Evolutionary conservation across 2,113 vertebrate species (phyloP), one percentile per base, ranked within the genome.

Genomic region (Girardinichthys multiradiatus): DNA sequence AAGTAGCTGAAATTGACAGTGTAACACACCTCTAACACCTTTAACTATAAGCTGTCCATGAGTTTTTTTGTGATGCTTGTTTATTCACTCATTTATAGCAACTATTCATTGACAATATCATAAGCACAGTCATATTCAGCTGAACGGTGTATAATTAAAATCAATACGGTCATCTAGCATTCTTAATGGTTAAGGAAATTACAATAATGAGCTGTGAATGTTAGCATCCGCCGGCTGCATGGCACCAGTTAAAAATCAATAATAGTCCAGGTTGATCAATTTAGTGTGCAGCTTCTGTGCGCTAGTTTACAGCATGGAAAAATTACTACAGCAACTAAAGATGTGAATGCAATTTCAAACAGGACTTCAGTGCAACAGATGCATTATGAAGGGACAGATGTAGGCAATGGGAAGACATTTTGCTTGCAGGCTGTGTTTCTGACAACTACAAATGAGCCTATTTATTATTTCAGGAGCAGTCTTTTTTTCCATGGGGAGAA

Each of bases 121-220:
- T 54, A 54, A 54, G 48, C 48, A n/a, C n/a, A 54, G 48, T n/a
- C 48, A 10, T n/a, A 54, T 54, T 54, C 19, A n/a, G 48, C 9
- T n/a, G 24, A 54, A 54, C 24, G 7, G 48, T 54, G 48, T 54
- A 8, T 54, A 54, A 54, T n/a, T 24, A 54, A 54, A 54, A n/a
- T 54, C 48, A 54, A n/a, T 54, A 3, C 9, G 6, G 48, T 54
- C 7, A n/a, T 54, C 19, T 8, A 8, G 21, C 7, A 54, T 54
- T 54, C 48, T 54, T 54, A n/a, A 54, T 54, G 48, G 24, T 54
- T 54, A n/a, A 54, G 48, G 48, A 54, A 54, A 54, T 54, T n/a
- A n/a, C 24, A 11, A 54, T n/a, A 54, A 54, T 54, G 48, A 54
- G 48, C 21, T 54, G 48, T 54, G 19, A 24, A 54, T 54, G 48